Percentiles rank a stretch among this genome's conserved stretches.
Conservation (phyloP, 64 coral and sea anemone genomes). For the Dendrophyllia cribrosa region DNA sequence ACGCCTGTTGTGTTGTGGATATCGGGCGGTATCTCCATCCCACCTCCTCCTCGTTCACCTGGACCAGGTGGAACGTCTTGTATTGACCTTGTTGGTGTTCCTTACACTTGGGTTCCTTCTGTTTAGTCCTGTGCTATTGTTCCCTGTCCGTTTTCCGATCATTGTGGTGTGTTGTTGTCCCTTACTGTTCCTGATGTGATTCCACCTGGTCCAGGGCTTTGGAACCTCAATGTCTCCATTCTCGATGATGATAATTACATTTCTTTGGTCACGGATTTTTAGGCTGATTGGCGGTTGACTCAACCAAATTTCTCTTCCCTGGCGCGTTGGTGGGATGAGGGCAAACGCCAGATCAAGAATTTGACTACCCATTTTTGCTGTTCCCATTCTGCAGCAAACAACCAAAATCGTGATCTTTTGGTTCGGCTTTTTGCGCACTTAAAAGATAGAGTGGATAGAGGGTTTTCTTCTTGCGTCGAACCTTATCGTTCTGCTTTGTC, state of each 20-base stretch:
- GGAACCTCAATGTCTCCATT: background rate
- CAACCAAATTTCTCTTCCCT: background rate
- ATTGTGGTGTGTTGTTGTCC: slow-evolving; percentile 17
- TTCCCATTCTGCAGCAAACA: background rate
- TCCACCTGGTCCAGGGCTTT: background rate
- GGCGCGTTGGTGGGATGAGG: slow-evolving; percentile 41
- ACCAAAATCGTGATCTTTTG: background rate
- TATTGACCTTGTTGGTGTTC: slow-evolving; percentile 25
- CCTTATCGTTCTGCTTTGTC: background rate
- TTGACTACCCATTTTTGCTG: background rate
- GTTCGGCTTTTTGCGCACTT: background rate
- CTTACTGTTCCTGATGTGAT: background rate
- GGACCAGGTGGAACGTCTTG: background rate
- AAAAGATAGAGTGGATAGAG: background rate
- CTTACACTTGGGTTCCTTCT: background rate
- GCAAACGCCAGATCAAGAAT: background rate
- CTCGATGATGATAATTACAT: background rate
- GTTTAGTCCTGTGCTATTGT: background rate
- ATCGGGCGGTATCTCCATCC: slow-evolving; percentile 9
- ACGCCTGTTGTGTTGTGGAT: background rate
- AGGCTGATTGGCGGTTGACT: background rate
- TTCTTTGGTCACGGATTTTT: background rate
- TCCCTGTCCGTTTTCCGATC: slow-evolving; percentile 37
- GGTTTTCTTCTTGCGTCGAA: background rate
- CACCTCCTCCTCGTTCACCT: background rate